Percentiles rank a stretch among this genome's conserved stretches.
Conservation (phyloP, 2,113 vertebrate species). For the Hyaena hyaena region DNA sequence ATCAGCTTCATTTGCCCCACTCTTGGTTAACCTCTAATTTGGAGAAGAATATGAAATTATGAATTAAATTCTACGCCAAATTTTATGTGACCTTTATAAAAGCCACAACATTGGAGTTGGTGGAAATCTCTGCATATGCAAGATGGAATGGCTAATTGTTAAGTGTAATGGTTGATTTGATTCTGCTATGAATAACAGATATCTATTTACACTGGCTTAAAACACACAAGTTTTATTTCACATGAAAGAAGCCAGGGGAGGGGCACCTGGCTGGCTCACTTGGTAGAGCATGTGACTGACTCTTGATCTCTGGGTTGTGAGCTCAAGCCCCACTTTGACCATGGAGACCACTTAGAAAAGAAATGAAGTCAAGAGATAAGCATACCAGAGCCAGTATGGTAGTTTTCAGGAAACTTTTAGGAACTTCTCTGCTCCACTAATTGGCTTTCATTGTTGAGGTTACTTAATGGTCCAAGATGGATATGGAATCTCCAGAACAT, state of each 20-base stretch:
- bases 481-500: neutral
- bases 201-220: neutral
- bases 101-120: neutral
- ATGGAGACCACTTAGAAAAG: too few relatives aligned
- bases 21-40: neutral
- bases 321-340: too few relatives aligned
- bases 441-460: conserved; percentile 10
- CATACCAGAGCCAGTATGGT: neutral
- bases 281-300: too few relatives aligned
- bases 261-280: too few relatives aligned
- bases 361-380: neutral
- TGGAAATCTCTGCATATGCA: neutral
- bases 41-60: conserved; percentile 15
- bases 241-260: neutral
- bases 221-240: conserved; percentile 25
- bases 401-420: neutral
- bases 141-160: neutral
- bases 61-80: conserved; percentile 1
- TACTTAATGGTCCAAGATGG: neutral
- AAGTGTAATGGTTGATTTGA: neutral
- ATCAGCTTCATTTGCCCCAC: neutral
- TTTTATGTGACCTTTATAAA: neutral
- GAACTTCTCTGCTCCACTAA: neutral
- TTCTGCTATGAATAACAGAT: conserved; percentile 3
- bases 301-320: too few relatives aligned